Evolutionary conservation across 92 coral and sea anemone genomes (phyloP).

Genomic region (Scolanthus callimorphus): DNA sequence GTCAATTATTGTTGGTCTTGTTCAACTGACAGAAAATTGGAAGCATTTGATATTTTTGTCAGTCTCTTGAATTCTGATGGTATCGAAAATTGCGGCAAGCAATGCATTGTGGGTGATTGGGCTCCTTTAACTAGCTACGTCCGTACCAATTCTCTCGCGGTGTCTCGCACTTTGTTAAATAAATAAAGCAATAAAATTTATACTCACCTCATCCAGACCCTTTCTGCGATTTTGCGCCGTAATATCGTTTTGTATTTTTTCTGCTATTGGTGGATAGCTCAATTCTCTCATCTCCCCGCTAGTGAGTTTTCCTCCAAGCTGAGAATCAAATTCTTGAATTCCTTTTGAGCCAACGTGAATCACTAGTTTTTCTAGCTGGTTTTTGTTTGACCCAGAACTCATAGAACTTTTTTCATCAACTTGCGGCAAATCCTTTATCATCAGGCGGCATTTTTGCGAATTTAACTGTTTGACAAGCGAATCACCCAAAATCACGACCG

Average conservation of each 20-base stretch:
- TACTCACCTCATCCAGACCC: no score
- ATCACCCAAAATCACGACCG: not conserved
- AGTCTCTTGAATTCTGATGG: no score
- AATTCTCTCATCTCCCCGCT: not conserved
- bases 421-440: not conserved
- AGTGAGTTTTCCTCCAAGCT: not conserved
- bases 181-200: no score
- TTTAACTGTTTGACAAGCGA: not conserved
- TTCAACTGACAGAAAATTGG: no score
- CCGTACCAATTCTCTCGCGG: no score
- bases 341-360: constrained; percentile 5
- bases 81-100: no score
- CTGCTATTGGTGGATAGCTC: not conserved
- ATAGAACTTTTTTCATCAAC: not conserved
- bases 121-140: no score
- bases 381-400: not conserved
- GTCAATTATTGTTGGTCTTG: no score
- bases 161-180: no score
- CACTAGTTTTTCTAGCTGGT: not conserved
- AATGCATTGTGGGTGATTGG: no score
- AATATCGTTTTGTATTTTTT: not conserved
- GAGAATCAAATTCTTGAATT: not conserved
- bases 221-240: no score
- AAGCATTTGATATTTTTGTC: no score
- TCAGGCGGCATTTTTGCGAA: not conserved